Conservation (phyloP, 2,888 invertebrate species). For the Gisinianus flammeolus region DNA sequence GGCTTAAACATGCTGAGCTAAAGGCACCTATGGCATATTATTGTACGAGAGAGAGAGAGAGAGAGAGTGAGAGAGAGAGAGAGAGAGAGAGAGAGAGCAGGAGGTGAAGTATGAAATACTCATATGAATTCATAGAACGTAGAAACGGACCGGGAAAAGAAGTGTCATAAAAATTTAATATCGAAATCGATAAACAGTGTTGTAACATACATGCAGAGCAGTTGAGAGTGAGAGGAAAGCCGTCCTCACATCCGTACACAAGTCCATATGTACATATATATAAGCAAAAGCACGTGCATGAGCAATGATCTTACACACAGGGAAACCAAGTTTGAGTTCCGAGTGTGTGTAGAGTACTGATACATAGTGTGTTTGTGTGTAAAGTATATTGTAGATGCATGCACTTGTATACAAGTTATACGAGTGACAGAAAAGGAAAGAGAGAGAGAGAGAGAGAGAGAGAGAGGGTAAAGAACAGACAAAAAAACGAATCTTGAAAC, state of each 20-base stretch:
- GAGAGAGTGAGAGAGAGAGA: conserved; percentile 1
- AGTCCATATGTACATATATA: not conserved
- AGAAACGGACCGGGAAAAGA: conserved; percentile 45
- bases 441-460: not conserved
- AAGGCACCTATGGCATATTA: not conserved
- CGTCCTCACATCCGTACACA: conserved; percentile 7
- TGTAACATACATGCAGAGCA: conserved; percentile 48
- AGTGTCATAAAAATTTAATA: conserved; percentile 53
- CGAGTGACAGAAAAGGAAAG: not conserved
- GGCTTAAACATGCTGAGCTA: not conserved
- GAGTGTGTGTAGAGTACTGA: not conserved
- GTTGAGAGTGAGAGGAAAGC: conserved; percentile 10
- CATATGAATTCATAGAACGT: conserved; percentile 50
- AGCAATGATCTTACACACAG: not conserved
- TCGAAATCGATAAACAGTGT: conserved; percentile 51
- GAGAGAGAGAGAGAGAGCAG: conserved; percentile 28
- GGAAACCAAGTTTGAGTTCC: not conserved
- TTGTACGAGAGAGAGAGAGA: conserved; percentile 7
- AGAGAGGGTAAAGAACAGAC: not conserved
- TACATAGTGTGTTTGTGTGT: not conserved
- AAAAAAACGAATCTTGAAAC: conserved; percentile 39
- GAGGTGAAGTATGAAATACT: conserved; percentile 46
- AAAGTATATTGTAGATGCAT: too few species aligned
- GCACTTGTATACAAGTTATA: not conserved
- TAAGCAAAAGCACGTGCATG: not conserved